phyloP scores from a whole-genome alignment of 2,113 vertebrate species.

The Pao palembangensis region DNA sequence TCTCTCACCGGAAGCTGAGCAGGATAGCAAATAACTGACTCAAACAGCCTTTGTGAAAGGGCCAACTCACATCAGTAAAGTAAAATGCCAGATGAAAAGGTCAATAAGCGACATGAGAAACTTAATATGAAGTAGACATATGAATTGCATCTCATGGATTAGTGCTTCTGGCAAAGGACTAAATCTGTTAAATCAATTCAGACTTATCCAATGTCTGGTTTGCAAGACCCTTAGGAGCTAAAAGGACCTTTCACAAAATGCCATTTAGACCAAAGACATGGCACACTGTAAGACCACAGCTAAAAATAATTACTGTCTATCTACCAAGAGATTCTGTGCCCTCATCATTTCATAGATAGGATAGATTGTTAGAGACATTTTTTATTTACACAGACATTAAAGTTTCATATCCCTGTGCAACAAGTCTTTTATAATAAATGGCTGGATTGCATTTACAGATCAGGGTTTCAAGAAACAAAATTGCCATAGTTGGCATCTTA shows the following conservation, averaged over 20 bases:
- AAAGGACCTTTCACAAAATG: slow-evolving; percentile 68
- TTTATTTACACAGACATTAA: too few relatives aligned
- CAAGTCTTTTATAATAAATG: too few relatives aligned
- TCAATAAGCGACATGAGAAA: slow-evolving; percentile 71
- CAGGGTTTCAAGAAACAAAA: too few relatives aligned
- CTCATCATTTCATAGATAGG: too few relatives aligned
- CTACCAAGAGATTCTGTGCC: too few relatives aligned
- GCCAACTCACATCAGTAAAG: slow-evolving; percentile 51
- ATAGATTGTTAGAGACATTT: too few relatives aligned
- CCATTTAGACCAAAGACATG: slow-evolving; percentile 44
- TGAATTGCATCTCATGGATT: slow-evolving; percentile 73
- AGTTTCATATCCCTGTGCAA: too few relatives aligned
- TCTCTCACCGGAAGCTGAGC: slow-evolving; percentile 34
- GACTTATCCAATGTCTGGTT: slow-evolving; percentile 63
- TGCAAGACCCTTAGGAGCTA: slow-evolving; percentile 48
- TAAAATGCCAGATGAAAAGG: slow-evolving; percentile 73
- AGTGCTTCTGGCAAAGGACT: slow-evolving; percentile 67
- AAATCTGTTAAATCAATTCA: slow-evolving; percentile 71
- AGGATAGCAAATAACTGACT: slow-evolving; percentile 56
- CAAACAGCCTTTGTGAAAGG: slow-evolving; percentile 55
- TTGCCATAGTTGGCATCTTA: too few relatives aligned
- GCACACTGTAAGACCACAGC: not conserved
- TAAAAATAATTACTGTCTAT: too few relatives aligned
- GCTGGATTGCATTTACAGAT: too few relatives aligned
- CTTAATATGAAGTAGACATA: slow-evolving; percentile 75